A percentile compares a stretch with the other conserved stretches of the same genome.
Conservation (phyloP, 2,113 vertebrate genomes). For the Aramus guarauna region DNA sequence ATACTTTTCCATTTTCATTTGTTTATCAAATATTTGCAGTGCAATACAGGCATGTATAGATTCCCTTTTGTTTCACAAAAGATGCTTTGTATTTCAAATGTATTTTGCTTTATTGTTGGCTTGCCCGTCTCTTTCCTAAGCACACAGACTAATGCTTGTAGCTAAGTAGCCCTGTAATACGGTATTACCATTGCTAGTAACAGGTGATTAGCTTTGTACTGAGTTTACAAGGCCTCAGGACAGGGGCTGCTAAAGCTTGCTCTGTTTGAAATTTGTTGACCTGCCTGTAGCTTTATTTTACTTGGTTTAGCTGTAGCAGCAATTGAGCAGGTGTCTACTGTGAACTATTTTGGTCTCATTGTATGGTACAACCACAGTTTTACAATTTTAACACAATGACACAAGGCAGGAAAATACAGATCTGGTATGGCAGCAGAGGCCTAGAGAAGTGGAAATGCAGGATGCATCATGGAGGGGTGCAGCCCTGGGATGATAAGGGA, state of each 20-base stretch:
- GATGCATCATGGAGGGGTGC: neutral
- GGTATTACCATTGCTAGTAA: neutral
- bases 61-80: neutral
- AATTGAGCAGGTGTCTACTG: accelerated
- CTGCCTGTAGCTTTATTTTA: neutral
- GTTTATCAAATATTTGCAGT: neutral
- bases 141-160: neutral
- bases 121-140: neutral
- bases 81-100: neutral
- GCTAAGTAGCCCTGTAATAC: neutral
- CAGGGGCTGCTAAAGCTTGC: neutral
- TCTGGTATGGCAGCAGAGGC: neutral
- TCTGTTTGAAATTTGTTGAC: neutral
- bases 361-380: neutral
- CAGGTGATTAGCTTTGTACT: neutral
- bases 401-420: neutral
- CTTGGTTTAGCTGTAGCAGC: neutral
- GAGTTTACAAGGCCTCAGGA: neutral
- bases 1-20: neutral
- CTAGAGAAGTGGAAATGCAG: neutral
- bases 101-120: neutral
- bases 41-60: neutral
- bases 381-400: neutral
- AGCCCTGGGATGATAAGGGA: neutral
- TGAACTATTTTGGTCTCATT: neutral